Evolutionary conservation across 2,113 vertebrate species (phyloP).

Genomic region (Tauraco erythrolophus): DNA sequence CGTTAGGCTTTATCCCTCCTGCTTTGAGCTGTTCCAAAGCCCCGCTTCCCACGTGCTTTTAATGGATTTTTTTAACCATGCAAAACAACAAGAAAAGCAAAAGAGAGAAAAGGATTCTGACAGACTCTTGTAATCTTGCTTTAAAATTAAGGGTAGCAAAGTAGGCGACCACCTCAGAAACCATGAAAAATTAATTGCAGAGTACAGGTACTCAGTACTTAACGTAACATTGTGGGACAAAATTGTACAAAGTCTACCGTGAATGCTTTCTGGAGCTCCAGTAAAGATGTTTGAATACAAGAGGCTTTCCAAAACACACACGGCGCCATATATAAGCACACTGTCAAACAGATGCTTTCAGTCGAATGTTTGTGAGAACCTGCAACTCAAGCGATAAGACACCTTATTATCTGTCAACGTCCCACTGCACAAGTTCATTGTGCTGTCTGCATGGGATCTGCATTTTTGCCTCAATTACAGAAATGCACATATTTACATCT

Average conservation of each 20-base stretch:
- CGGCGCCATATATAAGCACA: rapidly evolving
- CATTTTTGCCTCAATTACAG: rapidly evolving
- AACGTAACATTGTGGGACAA: rapidly evolving
- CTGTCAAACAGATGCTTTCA: not conserved
- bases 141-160: not conserved
- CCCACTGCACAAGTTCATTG: rapidly evolving
- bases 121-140: not conserved
- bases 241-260: rapidly evolving
- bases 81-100: no score
- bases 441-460: rapidly evolving
- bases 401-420: rapidly evolving
- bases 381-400: rapidly evolving
- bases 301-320: no score
- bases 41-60: not conserved
- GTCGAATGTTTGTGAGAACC: not conserved
- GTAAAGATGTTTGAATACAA: no score
- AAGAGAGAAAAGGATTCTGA: not conserved
- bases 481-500: not conserved
- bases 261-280: rapidly evolving
- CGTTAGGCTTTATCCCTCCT: no score
- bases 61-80: not conserved
- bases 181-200: not conserved
- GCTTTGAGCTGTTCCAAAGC: not conserved
- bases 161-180: not conserved
- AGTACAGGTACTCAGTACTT: not conserved